Evolutionary conservation across 2,888 invertebrate genomes (phyloP), one percentile per base, ranked within the genome.

Genomic region (Mesochorus sp.): DNA sequence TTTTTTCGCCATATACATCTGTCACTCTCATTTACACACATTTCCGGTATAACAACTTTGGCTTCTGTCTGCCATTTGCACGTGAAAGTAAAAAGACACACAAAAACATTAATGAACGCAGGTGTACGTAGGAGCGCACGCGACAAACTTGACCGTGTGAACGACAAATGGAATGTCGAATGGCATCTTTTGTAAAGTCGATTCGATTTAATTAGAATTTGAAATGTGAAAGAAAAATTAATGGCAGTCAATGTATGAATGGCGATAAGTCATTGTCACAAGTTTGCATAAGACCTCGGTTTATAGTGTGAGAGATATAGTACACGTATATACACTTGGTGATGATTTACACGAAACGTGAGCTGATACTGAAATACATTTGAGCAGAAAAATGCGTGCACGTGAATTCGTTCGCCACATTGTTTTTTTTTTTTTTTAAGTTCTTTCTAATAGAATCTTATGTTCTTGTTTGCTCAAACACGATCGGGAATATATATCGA

Each of bases 11-110:
- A 49, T 53, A n/a, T n/a, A n/a, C n/a, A 66, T 68, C 67, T 19
- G 68, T 73, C 73, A 64, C 68, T 67, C 67, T 37, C 66, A 17
- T 34, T 12, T 44, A 37, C 68, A 49, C 47, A 57, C 67, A 34
- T 64, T 73, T 77, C 73, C 67, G 59, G 51, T 26, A 17, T 21
- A 59, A 44, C 62, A 62, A 68, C 77, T 67, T 47, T 51, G 49
- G 53, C 31, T 28, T n/a, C n/a, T 39, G 44, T 61, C 55, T 31
- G 53, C 14, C 47, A 61, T 75, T 66, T 51, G 59, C 62, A 53
- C 21, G 19, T 42, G 74, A 28, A 0, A 39, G n/a, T 1, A 61
- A 10, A 5, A 12, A 12, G 28, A 10, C 42, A 21, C 12, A 19
- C 8, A 62, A 12, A 62, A 10, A 2, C 4, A 42, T 8, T 6